Base-by-base conservation (phyloP, 30 jellyfish, hydroid and myxozoan species). In the Aurelia sp. region DNA sequence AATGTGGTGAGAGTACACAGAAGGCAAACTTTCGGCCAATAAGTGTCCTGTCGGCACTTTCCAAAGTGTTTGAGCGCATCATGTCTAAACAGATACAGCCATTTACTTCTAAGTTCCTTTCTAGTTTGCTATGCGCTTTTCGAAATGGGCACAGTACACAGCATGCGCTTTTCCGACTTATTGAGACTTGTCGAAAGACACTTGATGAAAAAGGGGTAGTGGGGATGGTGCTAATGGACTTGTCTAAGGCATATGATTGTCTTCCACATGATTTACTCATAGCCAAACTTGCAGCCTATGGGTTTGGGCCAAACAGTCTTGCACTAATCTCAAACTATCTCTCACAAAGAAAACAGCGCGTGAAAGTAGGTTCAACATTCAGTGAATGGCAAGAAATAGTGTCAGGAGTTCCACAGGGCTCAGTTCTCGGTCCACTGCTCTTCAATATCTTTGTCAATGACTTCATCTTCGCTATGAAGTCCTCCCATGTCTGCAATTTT, bases 341-440 rank as follows among this genome's bases (percentile, higher is more conserved):
- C 17, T 81, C 91, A 21, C 23, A 67, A 21, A 81, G 91, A 44
- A 81, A 81, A 71, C 74, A 81, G 65, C 75, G 91, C 61, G 91
- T 81, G 18, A 59, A 68, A 58, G 48, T 76, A 2, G 66, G 66
- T 16, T 30, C 79, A 47, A 30, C 21, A 31, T 84, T 71, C 64
- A 84, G 88, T 30, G 70, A 53, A 20, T 86, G 85, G 95, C 73
- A 41, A 6, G 93, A 84, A 22, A 55, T 47, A 16, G 44, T 18
- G 13, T 16, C 60, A 73, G 87, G 93, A 4, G 93, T 73, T 35
- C 87, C 88, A 10, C 93, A 84, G 74, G 93, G 93, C 64, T 74
- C 85, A 30, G 86, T 50, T 75, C 74, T 57, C 12, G 80, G 85
- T 17, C 82, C 84, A 6, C 79, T 74, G 3, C 23, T 86, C 3